These are phyloP conservation scores for Gouania willdenowi DNA, from an alignment of 2,797 vertebrate genomes.

Conservation along the genomic window DNA sequence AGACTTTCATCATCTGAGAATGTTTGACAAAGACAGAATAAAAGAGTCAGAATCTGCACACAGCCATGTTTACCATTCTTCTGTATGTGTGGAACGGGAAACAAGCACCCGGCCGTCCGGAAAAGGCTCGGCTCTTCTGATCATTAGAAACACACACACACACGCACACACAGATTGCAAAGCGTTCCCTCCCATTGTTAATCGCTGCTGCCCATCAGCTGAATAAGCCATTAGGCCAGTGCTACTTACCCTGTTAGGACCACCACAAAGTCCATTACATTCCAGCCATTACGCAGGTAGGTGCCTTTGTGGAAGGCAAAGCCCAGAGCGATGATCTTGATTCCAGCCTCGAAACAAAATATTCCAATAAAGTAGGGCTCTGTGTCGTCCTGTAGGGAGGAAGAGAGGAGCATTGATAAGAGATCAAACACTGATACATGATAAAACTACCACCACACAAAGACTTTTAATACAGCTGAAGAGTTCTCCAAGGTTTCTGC, in stretches of 20 bases:
- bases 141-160: constrained; percentile 37
- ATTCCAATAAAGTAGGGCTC: constrained; percentile 98
- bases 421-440: background rate
- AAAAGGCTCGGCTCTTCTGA: constrained; percentile 25
- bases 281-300: constrained; percentile 94
- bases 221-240: constrained; percentile 45
- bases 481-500: too few relatives aligned
- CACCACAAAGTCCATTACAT: constrained; percentile 97
- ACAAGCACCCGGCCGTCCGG: constrained; percentile 39
- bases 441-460: too few relatives aligned
- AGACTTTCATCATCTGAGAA: too few relatives aligned
- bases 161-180: constrained; percentile 6
- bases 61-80: too few relatives aligned
- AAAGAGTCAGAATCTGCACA: too few relatives aligned
- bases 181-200: constrained; percentile 31
- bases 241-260: constrained; percentile 91
- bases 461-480: background rate
- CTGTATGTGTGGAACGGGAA: too few relatives aligned
- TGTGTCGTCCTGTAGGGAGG: constrained; percentile 84
- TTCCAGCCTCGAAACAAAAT: constrained; percentile 97
- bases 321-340: constrained; percentile 95
- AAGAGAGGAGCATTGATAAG: constrained; percentile 3
- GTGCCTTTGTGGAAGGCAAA: constrained; percentile 96
- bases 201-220: constrained; percentile 49
- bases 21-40: too few relatives aligned